Evolutionary conservation across 2,888 invertebrate genomes (phyloP), one percentile per base, ranked within the genome.

Genomic region (Dryadula phaetusa): DNA sequence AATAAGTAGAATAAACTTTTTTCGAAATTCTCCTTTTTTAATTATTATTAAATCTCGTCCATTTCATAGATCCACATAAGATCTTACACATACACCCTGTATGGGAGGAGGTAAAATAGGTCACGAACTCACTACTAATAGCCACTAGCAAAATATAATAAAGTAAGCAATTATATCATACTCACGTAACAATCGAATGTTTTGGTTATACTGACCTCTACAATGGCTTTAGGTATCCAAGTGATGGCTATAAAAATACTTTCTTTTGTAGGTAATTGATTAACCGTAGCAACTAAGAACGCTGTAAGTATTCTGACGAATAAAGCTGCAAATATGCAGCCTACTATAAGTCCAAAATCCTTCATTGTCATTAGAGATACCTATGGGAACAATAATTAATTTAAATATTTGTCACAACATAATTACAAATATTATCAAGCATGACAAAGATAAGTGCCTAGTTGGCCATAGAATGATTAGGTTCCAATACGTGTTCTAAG

Each of bases 151-250:
- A 28, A 28, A 28, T 4, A 28, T 4, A 28, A 28, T 28, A 4
- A 28, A 28, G 6, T 28, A 6, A 28, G 28, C 6, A 4, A 28
- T 28, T 4, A 28, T 28, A 28, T 3, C 6, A 28, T 28, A 28
- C 28, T 28, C 6, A 28, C 3, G 6, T 28, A 28, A 28, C 6
- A 4, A 28, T 28, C 6, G 37, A 12, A 12, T 37, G 7, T 42
- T 6, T 42, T 7, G 3, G 5, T 5, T 32, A 44, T 44, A 46
- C 81, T 62, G 77, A 91, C 92, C 88, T 92, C 92, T 2, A 92
- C 92, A 69, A 92, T 91, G 47, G 92, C 92, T 75, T 92, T 92
- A 8, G 92, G 92, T 74, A 88, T 90, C 92, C 92, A 92, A 34
- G 92, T 91, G 69, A 91, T 77, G 42, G 88, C 85, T 47, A 92